These are phyloP conservation scores for Thereuonema tuberculata DNA, from an alignment of 1,140 invertebrate genomes.

Conservation along the genomic window DNA sequence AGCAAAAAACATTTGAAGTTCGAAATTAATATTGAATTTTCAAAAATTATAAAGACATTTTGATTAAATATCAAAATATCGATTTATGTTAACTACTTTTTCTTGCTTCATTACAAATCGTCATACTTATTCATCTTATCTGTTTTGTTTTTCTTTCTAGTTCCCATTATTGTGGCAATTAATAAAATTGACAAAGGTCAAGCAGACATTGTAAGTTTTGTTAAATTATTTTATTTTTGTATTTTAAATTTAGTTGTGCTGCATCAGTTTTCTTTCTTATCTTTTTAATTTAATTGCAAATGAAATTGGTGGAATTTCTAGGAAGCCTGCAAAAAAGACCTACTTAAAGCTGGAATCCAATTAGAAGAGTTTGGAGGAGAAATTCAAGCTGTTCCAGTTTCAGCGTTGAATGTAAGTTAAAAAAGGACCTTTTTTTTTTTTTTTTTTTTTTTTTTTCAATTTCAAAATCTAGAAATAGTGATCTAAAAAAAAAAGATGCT, in stretches of 20 bases:
- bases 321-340: slow-evolving; percentile 56
- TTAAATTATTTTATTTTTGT: background rate
- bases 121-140: too few species aligned
- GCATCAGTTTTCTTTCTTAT: background rate
- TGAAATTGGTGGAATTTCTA: slow-evolving; percentile 29
- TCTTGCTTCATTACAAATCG: too few species aligned
- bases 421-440: too few species aligned
- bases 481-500: too few species aligned
- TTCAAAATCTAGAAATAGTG: too few species aligned
- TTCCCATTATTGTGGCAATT: slow-evolving; percentile 94
- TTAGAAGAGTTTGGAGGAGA: slow-evolving; percentile 86
- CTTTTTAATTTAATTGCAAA: slow-evolving; percentile 5
- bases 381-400: slow-evolving; percentile 78
- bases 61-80: too few species aligned
- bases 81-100: too few species aligned
- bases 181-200: slow-evolving; percentile 95
- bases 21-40: too few species aligned
- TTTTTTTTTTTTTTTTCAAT: too few species aligned
- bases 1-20: too few species aligned
- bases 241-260: background rate
- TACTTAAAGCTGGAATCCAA: slow-evolving; percentile 59
- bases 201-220: slow-evolving; percentile 61
- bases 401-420: slow-evolving; percentile 57
- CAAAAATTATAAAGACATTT: too few species aligned
- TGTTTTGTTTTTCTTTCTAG: too few species aligned